A percentile compares a stretch with the other conserved stretches of the same genome.
Conservation (phyloP, 2,113 vertebrate species). For the Vireo altiloquus region DNA sequence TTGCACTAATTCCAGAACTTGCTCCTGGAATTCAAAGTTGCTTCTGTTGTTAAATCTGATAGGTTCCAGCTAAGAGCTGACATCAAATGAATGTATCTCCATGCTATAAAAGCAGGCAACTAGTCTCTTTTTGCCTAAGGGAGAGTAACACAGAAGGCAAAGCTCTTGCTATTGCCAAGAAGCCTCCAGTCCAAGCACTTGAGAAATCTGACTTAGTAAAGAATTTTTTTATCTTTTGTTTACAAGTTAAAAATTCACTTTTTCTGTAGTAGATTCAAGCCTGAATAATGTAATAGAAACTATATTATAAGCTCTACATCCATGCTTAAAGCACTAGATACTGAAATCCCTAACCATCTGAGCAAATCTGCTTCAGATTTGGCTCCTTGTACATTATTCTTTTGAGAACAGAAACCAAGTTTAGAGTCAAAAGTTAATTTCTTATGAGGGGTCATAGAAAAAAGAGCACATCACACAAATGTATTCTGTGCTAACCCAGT, state of each 20-base stretch:
- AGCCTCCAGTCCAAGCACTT: not conserved
- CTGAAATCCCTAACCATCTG: not conserved
- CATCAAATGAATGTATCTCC: not conserved
- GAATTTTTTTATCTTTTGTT: not conserved
- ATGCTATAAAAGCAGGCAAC: not conserved
- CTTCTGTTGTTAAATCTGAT: not conserved
- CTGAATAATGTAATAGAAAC: not conserved
- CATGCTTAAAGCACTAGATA: not conserved
- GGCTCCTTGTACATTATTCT: not conserved
- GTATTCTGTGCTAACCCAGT: not conserved
- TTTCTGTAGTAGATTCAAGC: not conserved
- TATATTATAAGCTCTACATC: not conserved
- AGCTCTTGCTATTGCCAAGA: not conserved
- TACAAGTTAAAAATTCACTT: conserved; percentile 4
- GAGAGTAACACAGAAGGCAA: not conserved
- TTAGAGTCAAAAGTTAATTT: not conserved
- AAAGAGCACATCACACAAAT: not conserved
- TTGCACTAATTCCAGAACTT: not conserved
- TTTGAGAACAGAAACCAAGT: not conserved
- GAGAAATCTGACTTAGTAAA: conserved; percentile 1
- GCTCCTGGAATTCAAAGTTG: not conserved
- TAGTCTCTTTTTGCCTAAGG: not conserved
- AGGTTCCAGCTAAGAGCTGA: not conserved
- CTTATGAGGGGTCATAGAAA: not conserved
- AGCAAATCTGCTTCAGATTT: not conserved